These are phyloP conservation scores for Trissonchulus latispiculum DNA, from an alignment of 2,888 invertebrate genomes.

Conservation along the genomic window DNA sequence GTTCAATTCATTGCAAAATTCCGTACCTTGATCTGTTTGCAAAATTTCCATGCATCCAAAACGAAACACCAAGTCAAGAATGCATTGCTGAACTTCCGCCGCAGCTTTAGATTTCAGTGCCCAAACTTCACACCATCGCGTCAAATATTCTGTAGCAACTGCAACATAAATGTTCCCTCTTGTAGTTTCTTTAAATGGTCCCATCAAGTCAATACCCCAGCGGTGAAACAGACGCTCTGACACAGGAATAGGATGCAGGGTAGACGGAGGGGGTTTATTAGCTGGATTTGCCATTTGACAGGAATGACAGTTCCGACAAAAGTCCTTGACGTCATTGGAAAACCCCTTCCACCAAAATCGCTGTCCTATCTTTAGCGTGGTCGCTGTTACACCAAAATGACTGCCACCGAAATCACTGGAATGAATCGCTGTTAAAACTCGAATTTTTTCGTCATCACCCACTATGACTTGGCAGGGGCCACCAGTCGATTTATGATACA, in stretches of 20 bases:
- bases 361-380: too few species aligned
- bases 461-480: too few species aligned
- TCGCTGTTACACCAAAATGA: too few species aligned
- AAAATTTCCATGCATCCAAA: not conserved
- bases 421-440: too few species aligned
- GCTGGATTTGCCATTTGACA: not conserved
- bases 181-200: not conserved
- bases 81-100: not conserved
- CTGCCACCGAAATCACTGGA: too few species aligned
- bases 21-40: not conserved
- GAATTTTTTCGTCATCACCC: too few species aligned
- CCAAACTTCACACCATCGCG: not conserved
- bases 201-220: not conserved
- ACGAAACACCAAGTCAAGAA: not conserved
- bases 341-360: too few species aligned
- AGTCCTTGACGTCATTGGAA: not conserved
- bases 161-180: not conserved
- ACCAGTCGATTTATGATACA: too few species aligned
- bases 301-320: not conserved
- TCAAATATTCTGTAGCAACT: conserved; percentile 8
- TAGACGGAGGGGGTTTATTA: not conserved
- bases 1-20: not conserved
- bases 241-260: not conserved
- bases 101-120: not conserved
- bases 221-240: not conserved